Evolutionary conservation across 2,113 vertebrate species (phyloP).

Genomic region (Neomonachus schauinslandi): DNA sequence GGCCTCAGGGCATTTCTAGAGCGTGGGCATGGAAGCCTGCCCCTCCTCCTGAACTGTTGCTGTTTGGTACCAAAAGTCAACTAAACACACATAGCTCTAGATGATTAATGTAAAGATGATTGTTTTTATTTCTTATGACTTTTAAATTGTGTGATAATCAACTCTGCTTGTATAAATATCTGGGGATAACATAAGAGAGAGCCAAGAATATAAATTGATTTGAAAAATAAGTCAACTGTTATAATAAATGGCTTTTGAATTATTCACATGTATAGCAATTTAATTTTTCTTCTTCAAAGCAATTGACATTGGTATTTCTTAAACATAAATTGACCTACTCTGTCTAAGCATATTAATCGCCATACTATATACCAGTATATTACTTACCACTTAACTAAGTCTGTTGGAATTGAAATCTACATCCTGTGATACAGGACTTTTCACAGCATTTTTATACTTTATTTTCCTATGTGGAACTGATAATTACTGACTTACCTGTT

Average conservation of each 20-base stretch:
- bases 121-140: not conserved
- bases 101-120: not conserved
- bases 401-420: conserved; percentile 19
- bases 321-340: not conserved
- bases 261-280: not conserved
- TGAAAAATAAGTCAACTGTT: conserved; percentile 53
- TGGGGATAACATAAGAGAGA: not conserved
- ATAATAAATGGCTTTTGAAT: not conserved
- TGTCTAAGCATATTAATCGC: not conserved
- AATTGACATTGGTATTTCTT: conserved; percentile 31
- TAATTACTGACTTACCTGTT: not conserved
- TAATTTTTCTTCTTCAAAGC: conserved; percentile 30
- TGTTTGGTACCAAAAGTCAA: not conserved
- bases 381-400: not conserved
- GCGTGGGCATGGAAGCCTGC: no score
- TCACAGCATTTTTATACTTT: not conserved
- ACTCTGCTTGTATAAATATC: not conserved
- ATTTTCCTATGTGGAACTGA: not conserved
- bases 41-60: not conserved
- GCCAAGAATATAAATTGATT: not conserved
- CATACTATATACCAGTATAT: not conserved
- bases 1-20: not conserved
- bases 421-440: not conserved
- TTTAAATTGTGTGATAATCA: conserved; percentile 44
- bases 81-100: not conserved